These are phyloP conservation scores for Sphinx pinastri DNA, from an alignment of 2,888 invertebrate genomes.

Conservation along the genomic window DNA sequence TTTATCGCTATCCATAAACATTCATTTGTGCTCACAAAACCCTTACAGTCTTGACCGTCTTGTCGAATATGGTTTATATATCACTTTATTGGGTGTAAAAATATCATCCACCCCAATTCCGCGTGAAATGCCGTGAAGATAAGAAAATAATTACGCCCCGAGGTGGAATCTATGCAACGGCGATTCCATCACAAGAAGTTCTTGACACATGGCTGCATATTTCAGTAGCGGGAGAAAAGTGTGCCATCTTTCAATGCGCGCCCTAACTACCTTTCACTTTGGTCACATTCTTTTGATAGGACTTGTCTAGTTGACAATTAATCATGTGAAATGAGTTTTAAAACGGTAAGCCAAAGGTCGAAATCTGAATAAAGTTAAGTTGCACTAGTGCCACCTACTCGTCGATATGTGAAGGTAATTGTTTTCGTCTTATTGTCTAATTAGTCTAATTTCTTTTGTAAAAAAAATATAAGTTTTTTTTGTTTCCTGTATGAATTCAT, in stretches of 20 bases:
- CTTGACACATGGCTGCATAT: conserved; percentile 20
- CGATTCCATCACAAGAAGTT: conserved; percentile 20
- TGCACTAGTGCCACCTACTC: too few relatives aligned
- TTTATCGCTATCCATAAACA: too few relatives aligned
- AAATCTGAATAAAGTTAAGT: too few relatives aligned
- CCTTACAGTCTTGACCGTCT: neutral
- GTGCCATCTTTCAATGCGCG: conserved; percentile 19
- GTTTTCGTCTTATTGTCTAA: too few relatives aligned
- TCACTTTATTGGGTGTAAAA: neutral
- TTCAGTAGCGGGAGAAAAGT: conserved; percentile 19
- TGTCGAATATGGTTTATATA: too few relatives aligned
- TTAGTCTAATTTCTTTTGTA: too few relatives aligned
- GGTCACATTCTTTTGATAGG: conserved; percentile 17
- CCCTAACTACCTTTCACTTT: conserved; percentile 16
- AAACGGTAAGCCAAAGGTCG: neutral
- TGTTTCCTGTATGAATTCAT: too few relatives aligned
- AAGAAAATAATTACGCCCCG: conserved; percentile 23
- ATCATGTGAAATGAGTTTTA: conserved; percentile 4
- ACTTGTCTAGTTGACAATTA: conserved; percentile 3
- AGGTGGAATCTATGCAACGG: conserved; percentile 23
- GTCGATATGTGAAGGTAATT: too few relatives aligned
- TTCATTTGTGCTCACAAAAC: too few relatives aligned
- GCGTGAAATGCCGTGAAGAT: conserved; percentile 3
- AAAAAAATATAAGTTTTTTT: too few relatives aligned
- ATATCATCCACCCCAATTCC: neutral